Percentiles rank a stretch among this genome's conserved stretches.
These are phyloP conservation scores for Pachypanchax playfairii DNA, from an alignment of 2,113 vertebrate genomes.

Conservation along the genomic window DNA sequence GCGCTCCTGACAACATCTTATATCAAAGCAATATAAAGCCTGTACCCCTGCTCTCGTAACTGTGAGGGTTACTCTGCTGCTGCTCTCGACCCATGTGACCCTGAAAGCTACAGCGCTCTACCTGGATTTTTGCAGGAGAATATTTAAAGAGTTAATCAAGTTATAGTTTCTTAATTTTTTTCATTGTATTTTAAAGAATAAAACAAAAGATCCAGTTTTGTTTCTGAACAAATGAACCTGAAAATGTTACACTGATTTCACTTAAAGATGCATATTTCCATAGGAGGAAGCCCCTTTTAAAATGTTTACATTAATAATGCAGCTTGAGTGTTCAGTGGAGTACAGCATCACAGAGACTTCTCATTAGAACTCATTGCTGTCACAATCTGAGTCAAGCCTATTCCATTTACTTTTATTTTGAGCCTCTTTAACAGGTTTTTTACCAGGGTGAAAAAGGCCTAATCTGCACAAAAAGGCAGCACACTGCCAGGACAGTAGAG, in stretches of 20 bases:
- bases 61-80: conserved; percentile 40
- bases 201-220: background rate
- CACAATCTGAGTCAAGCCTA: conserved; percentile 45
- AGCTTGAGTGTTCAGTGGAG: conserved; percentile 9
- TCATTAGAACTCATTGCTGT: conserved; percentile 75
- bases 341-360: conserved; percentile 37
- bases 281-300: conserved; percentile 24
- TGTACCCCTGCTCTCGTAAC: conserved; percentile 17
- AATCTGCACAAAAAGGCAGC: conserved; percentile 36
- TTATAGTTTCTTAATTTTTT: no score
- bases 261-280: conserved; percentile 14
- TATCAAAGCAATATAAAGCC: conserved; percentile 31
- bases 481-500: conserved; percentile 37
- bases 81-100: background rate
- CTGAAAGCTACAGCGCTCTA: background rate
- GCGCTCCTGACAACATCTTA: conserved; percentile 37
- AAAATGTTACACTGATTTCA: background rate
- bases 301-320: conserved; percentile 35
- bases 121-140: no score
- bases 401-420: conserved; percentile 58
- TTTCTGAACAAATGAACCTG: background rate
- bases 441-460: conserved; percentile 52
- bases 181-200: background rate
- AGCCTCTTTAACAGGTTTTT: conserved; percentile 74
- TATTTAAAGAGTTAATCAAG: no score